Evolutionary conservation across 1,140 invertebrate species (phyloP).

Genomic region (Arctopsyche grandis): DNA sequence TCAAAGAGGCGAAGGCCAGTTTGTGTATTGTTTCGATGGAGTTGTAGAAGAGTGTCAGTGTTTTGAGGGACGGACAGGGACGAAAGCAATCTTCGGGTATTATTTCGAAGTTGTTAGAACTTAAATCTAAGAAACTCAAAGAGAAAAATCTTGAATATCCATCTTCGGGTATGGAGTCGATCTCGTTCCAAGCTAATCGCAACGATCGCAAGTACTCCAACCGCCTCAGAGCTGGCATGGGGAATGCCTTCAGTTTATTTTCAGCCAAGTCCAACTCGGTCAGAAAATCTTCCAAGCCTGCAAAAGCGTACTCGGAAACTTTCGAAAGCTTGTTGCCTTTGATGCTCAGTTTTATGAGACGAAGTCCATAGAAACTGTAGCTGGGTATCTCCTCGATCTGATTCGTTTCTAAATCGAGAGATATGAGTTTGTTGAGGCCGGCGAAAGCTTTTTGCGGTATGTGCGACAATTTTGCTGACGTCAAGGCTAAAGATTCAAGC

Average conservation of each 20-base stretch:
- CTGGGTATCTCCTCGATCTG: slow-evolving; percentile 83
- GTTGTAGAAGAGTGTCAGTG: slow-evolving; percentile 85
- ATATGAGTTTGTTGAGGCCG: slow-evolving; percentile 75
- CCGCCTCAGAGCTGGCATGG: slow-evolving; percentile 79
- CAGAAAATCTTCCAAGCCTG: slow-evolving; percentile 82
- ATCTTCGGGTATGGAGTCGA: slow-evolving; percentile 73
- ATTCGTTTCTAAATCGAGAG: slow-evolving; percentile 87
- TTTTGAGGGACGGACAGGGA: slow-evolving; percentile 80
- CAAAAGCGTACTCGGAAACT: slow-evolving; percentile 86
- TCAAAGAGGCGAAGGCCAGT: slow-evolving; percentile 78
- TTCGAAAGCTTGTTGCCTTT: slow-evolving; percentile 84
- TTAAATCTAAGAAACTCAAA: slow-evolving; percentile 82
- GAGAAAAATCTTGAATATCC: slow-evolving; percentile 77
- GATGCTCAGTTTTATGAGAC: slow-evolving; percentile 82
- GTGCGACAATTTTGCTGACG: slow-evolving; percentile 80
- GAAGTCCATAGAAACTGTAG: slow-evolving; percentile 87
- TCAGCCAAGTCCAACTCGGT: slow-evolving; percentile 86
- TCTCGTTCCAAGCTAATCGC: slow-evolving; percentile 84
- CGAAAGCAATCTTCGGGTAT: slow-evolving; percentile 81
- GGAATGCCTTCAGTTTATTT: slow-evolving; percentile 85
- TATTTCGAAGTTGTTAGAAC: slow-evolving; percentile 84
- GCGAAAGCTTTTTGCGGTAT: slow-evolving; percentile 85
- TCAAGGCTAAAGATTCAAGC: slow-evolving; percentile 82
- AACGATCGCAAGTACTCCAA: slow-evolving; percentile 78
- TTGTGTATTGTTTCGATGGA: slow-evolving; percentile 81